These are phyloP conservation scores for Lasaia peninsularis DNA, from an alignment of 1,140 invertebrate genomes.

Conservation along the genomic window DNA sequence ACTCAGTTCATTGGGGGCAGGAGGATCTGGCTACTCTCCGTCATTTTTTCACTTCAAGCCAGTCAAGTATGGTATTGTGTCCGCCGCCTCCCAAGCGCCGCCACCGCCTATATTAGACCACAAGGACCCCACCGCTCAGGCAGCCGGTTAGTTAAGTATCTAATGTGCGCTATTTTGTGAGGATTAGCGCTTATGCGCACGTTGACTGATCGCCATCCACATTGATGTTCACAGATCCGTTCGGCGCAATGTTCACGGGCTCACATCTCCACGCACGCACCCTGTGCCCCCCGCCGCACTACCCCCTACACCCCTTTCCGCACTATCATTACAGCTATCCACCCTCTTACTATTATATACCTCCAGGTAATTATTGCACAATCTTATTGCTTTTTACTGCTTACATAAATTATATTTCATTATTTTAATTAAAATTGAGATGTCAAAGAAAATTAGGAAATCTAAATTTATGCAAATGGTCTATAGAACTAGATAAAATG, in stretches of 20 bases:
- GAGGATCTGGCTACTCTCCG: slow-evolving; percentile 90
- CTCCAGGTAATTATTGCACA: slow-evolving; percentile 65
- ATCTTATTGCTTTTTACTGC: slow-evolving; percentile 11
- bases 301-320: slow-evolving; percentile 64
- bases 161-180: slow-evolving; percentile 64
- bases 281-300: slow-evolving; percentile 71
- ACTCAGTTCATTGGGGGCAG: slow-evolving; percentile 85
- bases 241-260: slow-evolving; percentile 65
- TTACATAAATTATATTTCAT: background rate
- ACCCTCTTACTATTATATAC: slow-evolving; percentile 64
- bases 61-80: slow-evolving; percentile 83
- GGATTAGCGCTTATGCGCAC: slow-evolving; percentile 61
- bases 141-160: slow-evolving; percentile 81
- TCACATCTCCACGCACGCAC: slow-evolving; percentile 66
- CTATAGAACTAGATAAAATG: no score
- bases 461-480: no score
- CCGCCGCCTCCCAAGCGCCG: slow-evolving; percentile 67
- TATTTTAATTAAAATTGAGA: no score
- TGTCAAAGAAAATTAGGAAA: no score
- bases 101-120: slow-evolving; percentile 54
- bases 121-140: slow-evolving; percentile 77
- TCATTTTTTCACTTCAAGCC: slow-evolving; percentile 95
- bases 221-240: slow-evolving; percentile 68
- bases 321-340: slow-evolving; percentile 76
- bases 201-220: slow-evolving; percentile 44